Percentiles rank a stretch among this genome's conserved stretches.
These are phyloP conservation scores for Chaetodon trifasciatus DNA, from an alignment of 2,797 vertebrate species.

Conservation along the genomic window DNA sequence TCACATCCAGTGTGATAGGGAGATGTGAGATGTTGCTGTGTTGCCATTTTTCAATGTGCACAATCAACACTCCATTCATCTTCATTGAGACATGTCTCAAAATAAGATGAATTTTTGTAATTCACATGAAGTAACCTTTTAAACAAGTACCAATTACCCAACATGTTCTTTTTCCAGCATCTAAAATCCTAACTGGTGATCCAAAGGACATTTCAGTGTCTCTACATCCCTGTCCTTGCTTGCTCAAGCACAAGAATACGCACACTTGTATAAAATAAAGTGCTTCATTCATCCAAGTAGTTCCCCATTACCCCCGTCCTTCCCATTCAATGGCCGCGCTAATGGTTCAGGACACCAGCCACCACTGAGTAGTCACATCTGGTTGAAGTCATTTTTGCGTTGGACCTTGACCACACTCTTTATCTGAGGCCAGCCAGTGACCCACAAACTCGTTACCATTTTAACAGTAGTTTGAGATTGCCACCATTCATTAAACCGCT, in stretches of 20 bases:
- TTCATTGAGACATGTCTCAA: not conserved
- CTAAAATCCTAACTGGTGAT: not conserved
- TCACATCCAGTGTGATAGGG: no score
- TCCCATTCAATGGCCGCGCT: constrained; percentile 36
- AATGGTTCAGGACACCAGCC: constrained; percentile 45
- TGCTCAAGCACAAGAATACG: not conserved
- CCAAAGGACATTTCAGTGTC: constrained; percentile 4
- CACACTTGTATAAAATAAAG: constrained; percentile 42
- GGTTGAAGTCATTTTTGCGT: constrained; percentile 45
- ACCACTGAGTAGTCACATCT: constrained; percentile 57
- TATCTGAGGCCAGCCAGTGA: constrained; percentile 58
- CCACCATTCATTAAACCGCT: constrained; percentile 72
- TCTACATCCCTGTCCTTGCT: not conserved
- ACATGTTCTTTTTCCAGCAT: not conserved
- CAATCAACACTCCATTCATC: no score
- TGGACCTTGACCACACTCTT: constrained; percentile 54
- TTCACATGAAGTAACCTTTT: not conserved
- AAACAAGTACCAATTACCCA: not conserved
- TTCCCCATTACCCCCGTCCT: constrained; percentile 46
- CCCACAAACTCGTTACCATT: constrained; percentile 65
- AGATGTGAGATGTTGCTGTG: no score
- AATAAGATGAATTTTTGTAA: not conserved
- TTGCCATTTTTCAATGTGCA: no score
- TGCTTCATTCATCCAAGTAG: constrained; percentile 56
- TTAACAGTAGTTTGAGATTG: constrained; percentile 67